Conservation (phyloP, 1,140 invertebrate genomes). For the Stratiolaelaps scimitus region DNA sequence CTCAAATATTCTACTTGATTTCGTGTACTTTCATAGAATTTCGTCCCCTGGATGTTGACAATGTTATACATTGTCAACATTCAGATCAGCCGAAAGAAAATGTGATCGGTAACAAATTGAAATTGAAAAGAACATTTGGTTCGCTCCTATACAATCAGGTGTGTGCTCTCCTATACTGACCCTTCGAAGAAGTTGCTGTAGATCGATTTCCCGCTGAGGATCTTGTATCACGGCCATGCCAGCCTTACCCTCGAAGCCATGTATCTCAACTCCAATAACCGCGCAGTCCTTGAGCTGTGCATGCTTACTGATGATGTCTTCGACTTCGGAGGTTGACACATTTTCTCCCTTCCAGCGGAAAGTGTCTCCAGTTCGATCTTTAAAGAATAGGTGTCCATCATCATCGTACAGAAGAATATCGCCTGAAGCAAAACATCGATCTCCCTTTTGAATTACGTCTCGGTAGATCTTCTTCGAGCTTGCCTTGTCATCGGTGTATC, state of each 20-base stretch:
- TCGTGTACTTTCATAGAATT: not conserved
- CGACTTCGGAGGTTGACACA: slow-evolving; percentile 89
- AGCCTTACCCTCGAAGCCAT: slow-evolving; percentile 71
- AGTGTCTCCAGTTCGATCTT: no score
- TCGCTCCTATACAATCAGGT: no score
- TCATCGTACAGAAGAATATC: slow-evolving; percentile 51
- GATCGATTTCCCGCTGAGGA: slow-evolving; percentile 51
- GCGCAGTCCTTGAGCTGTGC: slow-evolving; percentile 72
- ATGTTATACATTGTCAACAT: no score
- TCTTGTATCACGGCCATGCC: slow-evolving; percentile 93
- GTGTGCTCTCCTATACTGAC: slow-evolving; percentile 42
- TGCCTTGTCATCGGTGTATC: slow-evolving; percentile 82
- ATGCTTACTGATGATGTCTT: slow-evolving; percentile 73
- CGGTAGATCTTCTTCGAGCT: slow-evolving; percentile 81
- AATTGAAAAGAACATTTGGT: no score
- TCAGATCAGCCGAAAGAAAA: no score
- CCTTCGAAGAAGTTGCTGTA: slow-evolving; percentile 44
- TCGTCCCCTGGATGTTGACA: no score
- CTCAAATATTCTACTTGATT: not conserved
- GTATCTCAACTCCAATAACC: slow-evolving; percentile 79
- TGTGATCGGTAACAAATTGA: no score
- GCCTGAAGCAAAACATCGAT: slow-evolving; percentile 80
- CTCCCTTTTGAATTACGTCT: slow-evolving; percentile 77
- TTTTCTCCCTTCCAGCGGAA: slow-evolving; percentile 62
- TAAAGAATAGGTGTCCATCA: slow-evolving; percentile 50